These are phyloP conservation scores for Melanophora roralis DNA, from an alignment of 2,888 invertebrate genomes.

Conservation along the genomic window DNA sequence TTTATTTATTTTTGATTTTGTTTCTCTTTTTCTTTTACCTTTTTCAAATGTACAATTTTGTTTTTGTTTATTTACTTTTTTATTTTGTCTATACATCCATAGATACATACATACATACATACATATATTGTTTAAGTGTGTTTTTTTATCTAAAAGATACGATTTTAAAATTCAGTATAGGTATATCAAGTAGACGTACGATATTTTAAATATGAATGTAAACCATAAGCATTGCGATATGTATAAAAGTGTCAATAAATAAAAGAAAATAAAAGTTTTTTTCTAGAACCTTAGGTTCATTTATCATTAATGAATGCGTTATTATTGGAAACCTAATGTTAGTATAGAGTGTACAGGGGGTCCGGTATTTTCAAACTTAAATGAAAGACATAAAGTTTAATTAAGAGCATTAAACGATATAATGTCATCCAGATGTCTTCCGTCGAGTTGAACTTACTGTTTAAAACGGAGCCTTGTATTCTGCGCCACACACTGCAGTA, in stretches of 20 bases:
- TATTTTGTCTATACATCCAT: not conserved
- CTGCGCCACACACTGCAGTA: too few relatives aligned
- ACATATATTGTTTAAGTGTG: constrained; percentile 32
- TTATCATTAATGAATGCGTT: constrained; percentile 40
- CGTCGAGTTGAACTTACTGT: too few relatives aligned
- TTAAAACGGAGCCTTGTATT: too few relatives aligned
- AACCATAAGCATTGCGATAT: constrained; percentile 49
- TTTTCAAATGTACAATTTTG: too few relatives aligned
- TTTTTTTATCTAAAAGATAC: constrained; percentile 57
- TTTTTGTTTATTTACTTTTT: too few relatives aligned
- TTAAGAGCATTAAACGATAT: too few relatives aligned
- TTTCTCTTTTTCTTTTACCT: too few relatives aligned
- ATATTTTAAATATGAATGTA: constrained; percentile 49
- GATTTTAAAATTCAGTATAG: constrained; percentile 50
- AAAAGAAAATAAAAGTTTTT: constrained; percentile 40
- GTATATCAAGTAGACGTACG: constrained; percentile 15
- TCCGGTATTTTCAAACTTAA: too few relatives aligned
- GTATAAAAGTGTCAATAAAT: constrained; percentile 61
- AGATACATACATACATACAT: constrained; percentile 1
- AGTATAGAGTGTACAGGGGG: too few relatives aligned
- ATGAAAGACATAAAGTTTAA: too few relatives aligned
- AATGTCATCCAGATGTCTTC: too few relatives aligned
- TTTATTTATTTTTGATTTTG: too few relatives aligned
- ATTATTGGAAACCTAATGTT: not conserved
- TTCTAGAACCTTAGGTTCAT: constrained; percentile 61